A percentile compares a stretch with the other conserved stretches of the same genome.
Evolutionary conservation across 2,113 vertebrate species (phyloP).

Genomic region (Phaethornis superciliosus): DNA sequence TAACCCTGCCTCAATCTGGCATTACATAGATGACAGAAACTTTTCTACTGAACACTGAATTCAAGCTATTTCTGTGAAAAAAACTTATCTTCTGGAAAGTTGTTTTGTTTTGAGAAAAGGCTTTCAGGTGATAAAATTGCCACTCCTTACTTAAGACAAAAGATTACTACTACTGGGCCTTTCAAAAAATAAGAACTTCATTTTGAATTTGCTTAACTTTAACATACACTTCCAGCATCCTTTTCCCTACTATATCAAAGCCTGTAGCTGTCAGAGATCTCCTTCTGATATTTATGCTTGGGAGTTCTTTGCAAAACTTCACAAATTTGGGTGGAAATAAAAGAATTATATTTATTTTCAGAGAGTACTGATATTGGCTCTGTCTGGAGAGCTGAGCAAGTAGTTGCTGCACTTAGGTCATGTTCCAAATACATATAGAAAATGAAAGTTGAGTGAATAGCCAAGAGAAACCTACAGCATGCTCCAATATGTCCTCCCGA

Average conservation of each 20-base stretch:
- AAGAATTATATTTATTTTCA: conserved; percentile 11
- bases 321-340: not conserved
- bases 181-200: not conserved
- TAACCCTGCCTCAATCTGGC: not conserved
- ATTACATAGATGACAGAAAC: not conserved
- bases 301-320: not conserved
- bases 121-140: not conserved
- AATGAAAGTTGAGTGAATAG: not conserved
- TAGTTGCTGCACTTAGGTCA: not conserved
- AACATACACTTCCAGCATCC: not conserved
- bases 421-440: not conserved
- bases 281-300: not conserved
- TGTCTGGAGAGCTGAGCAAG: not conserved
- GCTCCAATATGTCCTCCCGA: not conserved
- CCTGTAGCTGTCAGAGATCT: not conserved
- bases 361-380: not conserved
- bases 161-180: not conserved
- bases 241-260: not conserved
- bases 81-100: not conserved
- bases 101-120: not conserved
- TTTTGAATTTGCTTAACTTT: not conserved
- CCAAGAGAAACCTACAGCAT: not conserved
- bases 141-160: not conserved
- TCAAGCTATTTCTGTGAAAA: not conserved
- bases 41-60: not conserved